Base-by-base conservation (phyloP, 2,113 vertebrate species). In the Planiliza haematocheilus region DNA sequence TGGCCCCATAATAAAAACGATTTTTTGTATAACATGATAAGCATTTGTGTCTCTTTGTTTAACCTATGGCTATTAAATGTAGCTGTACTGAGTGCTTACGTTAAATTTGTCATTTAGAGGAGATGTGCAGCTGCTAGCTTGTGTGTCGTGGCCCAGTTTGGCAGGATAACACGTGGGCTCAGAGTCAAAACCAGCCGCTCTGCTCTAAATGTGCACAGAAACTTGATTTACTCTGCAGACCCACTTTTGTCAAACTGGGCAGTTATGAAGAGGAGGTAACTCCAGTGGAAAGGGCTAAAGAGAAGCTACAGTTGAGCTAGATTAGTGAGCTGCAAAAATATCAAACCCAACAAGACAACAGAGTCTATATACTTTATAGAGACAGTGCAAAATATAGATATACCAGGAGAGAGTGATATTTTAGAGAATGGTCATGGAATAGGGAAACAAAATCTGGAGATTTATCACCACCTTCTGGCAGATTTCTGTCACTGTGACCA, bases 241-340 rank as follows among this genome's bases (percentile, higher is more conserved):
- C 39, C 13, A 11, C 20, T 56, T 48, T 52, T 49, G 65, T 86
- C 48, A 73, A 58, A 77, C 52, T 76, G 56, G 70, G 59, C 81
- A 64, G 77, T 73, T 85, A 86, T 65, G 76, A 91, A 89, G 87
- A 90, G 88, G 70, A 84, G 79, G 78, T 66, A 76, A 76, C 58
- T 77, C 68, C 58, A 77, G 73, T 74, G 67, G 51, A 55, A 50
- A 56, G 50, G 43, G 55, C 61, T 50, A 45, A 49, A 65, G 7
- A 11, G 57, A 53, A 10, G 10, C 66, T 79, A 34, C 34, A 45
- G 63, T 8, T 21, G 18, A 65, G 38, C 56, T 56, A 24, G 9
- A 71, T 66, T 49, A 76, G 11, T 74, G 51, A 36, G n/a, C 68
- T 55, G 70, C 78, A 82, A 72, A 82, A 59, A 73, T 38, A 61